Conservation (phyloP, 2,113 vertebrate genomes). For the Ranitomeya variabilis region DNA sequence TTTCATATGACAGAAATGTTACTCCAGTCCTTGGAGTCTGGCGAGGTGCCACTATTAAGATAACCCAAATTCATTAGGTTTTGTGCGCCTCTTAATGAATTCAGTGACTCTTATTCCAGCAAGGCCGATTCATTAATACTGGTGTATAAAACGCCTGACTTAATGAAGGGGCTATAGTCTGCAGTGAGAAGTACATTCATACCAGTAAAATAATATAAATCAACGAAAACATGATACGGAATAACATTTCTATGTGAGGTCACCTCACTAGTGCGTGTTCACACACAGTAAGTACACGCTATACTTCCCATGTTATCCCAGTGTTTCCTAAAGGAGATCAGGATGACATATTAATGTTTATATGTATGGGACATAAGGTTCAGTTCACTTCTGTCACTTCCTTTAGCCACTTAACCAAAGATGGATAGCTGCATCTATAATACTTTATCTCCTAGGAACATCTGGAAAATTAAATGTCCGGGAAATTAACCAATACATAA, state of each 20-base stretch:
- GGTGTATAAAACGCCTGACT: too few relatives aligned
- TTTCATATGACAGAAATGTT: too few relatives aligned
- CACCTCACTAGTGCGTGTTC: neutral
- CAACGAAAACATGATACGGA: neutral
- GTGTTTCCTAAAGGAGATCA: slow-evolving; percentile 45
- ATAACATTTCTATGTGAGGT: neutral
- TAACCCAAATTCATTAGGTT: too few relatives aligned
- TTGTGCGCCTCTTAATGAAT: too few relatives aligned
- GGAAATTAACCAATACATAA: slow-evolving; percentile 19
- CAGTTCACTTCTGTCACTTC: neutral
- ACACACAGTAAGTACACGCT: neutral
- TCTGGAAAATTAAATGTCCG: slow-evolving; percentile 33
- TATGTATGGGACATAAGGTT: slow-evolving; percentile 34
- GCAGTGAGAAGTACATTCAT: neutral
- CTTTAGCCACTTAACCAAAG: slow-evolving; percentile 16
- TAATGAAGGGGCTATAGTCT: neutral
- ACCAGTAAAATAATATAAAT: neutral
- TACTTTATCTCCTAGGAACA: slow-evolving; percentile 56
- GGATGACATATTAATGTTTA: slow-evolving; percentile 45
- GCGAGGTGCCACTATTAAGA: too few relatives aligned
- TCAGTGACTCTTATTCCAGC: too few relatives aligned
- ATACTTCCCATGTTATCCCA: slow-evolving; percentile 36
- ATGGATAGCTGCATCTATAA: slow-evolving; percentile 19
- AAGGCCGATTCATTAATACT: too few relatives aligned
- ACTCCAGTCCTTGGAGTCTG: too few relatives aligned